Evolutionary conservation across 2,113 vertebrate species (phyloP).

Genomic region (Ranitomeya imitator): DNA sequence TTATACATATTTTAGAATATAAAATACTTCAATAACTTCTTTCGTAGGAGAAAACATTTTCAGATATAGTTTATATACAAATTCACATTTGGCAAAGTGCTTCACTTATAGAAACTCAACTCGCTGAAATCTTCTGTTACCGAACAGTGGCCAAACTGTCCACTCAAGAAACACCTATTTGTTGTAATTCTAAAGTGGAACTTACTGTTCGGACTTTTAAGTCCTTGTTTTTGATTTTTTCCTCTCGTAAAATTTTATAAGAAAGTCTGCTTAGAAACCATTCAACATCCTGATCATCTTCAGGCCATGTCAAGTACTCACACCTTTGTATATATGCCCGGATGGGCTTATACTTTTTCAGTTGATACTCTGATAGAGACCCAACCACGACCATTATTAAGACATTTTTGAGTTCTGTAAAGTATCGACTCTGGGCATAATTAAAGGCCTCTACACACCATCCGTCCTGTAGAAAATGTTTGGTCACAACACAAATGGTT

Average conservation of each 20-base stretch:
- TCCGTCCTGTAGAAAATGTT: constrained; percentile 84
- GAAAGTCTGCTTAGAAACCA: constrained; percentile 84
- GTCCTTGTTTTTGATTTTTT: constrained; percentile 67
- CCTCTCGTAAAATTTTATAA: constrained; percentile 72
- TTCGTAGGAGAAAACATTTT: background rate
- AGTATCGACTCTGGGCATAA: constrained; percentile 79
- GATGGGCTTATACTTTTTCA: constrained; percentile 78
- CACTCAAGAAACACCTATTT: constrained; percentile 48
- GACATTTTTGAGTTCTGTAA: constrained; percentile 73
- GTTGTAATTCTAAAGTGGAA: constrained; percentile 56
- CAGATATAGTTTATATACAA: background rate
- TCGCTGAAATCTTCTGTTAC: no score
- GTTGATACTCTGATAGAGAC: constrained; percentile 80
- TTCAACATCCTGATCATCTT: constrained; percentile 83
- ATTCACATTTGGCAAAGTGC: constrained; percentile 19
- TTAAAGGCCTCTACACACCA: constrained; percentile 91
- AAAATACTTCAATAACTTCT: background rate
- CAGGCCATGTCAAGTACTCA: constrained; percentile 82
- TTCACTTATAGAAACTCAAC: background rate
- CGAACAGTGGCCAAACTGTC: background rate
- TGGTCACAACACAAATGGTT: constrained; percentile 83
- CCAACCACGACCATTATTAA: constrained; percentile 85
- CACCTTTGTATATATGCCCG: constrained; percentile 75
- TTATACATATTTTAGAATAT: background rate
- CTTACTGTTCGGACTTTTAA: constrained; percentile 60